Evolutionary conservation across 2,797 vertebrate species (phyloP).

Genomic region (Orestias chungarensis): DNA sequence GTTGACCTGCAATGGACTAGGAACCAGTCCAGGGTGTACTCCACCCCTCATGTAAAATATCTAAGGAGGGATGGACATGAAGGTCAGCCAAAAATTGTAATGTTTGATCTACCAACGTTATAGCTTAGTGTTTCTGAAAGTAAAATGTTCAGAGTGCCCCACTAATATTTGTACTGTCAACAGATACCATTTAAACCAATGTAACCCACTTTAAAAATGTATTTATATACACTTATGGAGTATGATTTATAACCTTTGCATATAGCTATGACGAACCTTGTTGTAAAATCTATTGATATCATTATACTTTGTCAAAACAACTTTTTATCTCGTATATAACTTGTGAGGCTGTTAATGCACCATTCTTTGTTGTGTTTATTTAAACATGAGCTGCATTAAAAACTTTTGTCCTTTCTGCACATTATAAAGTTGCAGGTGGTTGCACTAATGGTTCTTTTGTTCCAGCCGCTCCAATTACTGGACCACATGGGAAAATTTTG

Average conservation of each 20-base stretch:
- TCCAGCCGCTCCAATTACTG: slow-evolving; percentile 60
- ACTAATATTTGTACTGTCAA: not conserved
- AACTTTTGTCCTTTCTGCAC: slow-evolving; percentile 52
- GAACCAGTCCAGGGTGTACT: too few species aligned
- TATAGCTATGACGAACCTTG: slow-evolving; percentile 7
- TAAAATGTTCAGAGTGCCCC: not conserved
- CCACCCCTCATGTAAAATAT: too few species aligned
- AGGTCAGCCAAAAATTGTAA: not conserved
- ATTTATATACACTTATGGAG: too few species aligned
- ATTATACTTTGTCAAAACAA: slow-evolving; percentile 8
- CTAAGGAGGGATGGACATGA: too few species aligned
- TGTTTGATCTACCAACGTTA: too few species aligned
- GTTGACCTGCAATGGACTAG: too few species aligned
- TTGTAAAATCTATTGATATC: slow-evolving; percentile 3
- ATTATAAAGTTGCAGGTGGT: slow-evolving; percentile 65
- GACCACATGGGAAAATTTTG: slow-evolving; percentile 57
- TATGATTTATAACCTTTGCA: not conserved
- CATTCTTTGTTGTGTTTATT: slow-evolving; percentile 45
- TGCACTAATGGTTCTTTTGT: slow-evolving; percentile 60
- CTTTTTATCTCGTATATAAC: slow-evolving; percentile 9
- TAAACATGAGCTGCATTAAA: slow-evolving; percentile 23
- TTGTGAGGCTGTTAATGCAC: slow-evolving; percentile 20
- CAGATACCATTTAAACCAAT: too few species aligned
- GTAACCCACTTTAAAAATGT: too few species aligned
- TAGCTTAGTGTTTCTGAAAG: not conserved